A percentile compares a stretch with the other conserved stretches of the same genome.
Conservation (phyloP, 2,797 vertebrate genomes). For the Denticeps clupeoides region DNA sequence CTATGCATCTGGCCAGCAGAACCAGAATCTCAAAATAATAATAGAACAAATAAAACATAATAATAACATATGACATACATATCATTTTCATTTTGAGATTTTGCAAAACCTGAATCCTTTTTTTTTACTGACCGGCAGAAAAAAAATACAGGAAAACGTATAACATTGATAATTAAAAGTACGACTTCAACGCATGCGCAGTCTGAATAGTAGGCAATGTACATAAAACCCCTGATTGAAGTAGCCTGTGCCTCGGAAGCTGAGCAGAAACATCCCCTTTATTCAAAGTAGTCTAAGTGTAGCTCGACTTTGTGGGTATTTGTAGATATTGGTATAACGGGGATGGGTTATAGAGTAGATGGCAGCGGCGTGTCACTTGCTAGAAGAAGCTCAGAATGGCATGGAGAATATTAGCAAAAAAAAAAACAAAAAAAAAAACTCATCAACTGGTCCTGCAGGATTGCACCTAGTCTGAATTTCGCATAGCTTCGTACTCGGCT, state of each 20-base stretch:
- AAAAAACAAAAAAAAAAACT: no score
- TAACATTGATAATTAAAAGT: slow-evolving; percentile 42
- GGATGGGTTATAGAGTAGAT: slow-evolving; percentile 32
- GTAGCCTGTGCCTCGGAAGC: slow-evolving; percentile 21
- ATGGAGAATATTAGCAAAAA: neutral
- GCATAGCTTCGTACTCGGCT: no score
- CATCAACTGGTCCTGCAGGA: no score
- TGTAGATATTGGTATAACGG: slow-evolving; percentile 33
- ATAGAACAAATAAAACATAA: slow-evolving; percentile 59
- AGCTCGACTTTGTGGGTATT: slow-evolving; percentile 26
- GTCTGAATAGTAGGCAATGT: slow-evolving; percentile 45
- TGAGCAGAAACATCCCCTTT: slow-evolving; percentile 21
- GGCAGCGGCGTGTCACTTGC: slow-evolving; percentile 22
- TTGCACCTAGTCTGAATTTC: no score
- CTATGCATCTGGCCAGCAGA: slow-evolving; percentile 99
- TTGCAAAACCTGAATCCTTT: slow-evolving; percentile 88
- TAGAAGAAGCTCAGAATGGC: slow-evolving; percentile 10
- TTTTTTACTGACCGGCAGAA: slow-evolving; percentile 97
- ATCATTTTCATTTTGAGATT: slow-evolving; percentile 88
- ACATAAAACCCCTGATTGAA: slow-evolving; percentile 43
- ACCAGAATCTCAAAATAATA: slow-evolving; percentile 85
- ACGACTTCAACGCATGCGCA: slow-evolving; percentile 45
- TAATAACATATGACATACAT: slow-evolving; percentile 60
- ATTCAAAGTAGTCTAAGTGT: no score
- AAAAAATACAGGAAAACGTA: slow-evolving; percentile 71